Base-by-base conservation (phyloP, 2,797 vertebrate genomes). In the Sebastes minor region DNA sequence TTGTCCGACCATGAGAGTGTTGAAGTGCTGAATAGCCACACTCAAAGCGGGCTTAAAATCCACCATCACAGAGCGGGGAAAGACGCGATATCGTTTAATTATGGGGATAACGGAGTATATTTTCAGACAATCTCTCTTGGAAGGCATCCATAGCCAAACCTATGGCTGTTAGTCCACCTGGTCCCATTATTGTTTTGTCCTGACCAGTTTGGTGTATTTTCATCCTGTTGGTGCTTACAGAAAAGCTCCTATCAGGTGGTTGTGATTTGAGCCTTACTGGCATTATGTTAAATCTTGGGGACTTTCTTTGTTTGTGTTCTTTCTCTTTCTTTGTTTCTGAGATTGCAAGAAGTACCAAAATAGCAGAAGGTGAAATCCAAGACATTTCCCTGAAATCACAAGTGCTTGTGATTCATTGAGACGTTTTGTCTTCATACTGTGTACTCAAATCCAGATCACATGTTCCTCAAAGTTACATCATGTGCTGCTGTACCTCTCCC, bases 251-350 rank as follows among this genome's bases (percentile, higher is more conserved):
- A 9, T 74, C 14, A 73, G 6, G 28, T 35, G 32, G 18, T 61
- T n/a, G 8, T 20, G 13, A 20, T 60, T 65, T 25, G 60, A n/a
- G 25, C 6, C 11, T 42, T 2, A 20, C 18, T 68, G 30, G 23
- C 14, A 9, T 23, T 28, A 1, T 57, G 5, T 16, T 22, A 35
- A 42, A 42, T 63, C 6, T 33, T 12, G 1, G 85, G 76, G 67
- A 65, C 12, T 80, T 85, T 82, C 12, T 64, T 61, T 65, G 27
- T 72, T 77, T 78, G n/a, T n/a, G n/a, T n/a, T 20, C 38, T 70
- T 68, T 71, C 13, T 49, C 16, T 60, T 69, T 56, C 16, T 78
- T 70, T 28, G 20, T 82, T 59, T 53, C 5, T 65, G 1, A 52
- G 11, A 70, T 72, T 61, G 28, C 57, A 73, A 61, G 11, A 76